These are phyloP conservation scores for Halocynthia aurantium DNA, from an alignment of 23 tunicate genomes.

Conservation along the genomic window DNA sequence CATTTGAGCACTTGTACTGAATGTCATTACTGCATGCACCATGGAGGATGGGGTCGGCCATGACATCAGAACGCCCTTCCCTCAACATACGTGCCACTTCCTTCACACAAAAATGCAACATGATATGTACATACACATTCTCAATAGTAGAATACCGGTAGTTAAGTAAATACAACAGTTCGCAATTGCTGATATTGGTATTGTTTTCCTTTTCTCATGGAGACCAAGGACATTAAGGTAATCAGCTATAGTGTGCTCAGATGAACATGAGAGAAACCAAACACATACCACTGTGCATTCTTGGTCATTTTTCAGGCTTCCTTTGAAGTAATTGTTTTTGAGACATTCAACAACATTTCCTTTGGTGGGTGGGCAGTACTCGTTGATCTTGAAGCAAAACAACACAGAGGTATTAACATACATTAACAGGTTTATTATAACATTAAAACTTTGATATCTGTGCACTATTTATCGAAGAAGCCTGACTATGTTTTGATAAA, in stretches of 20 bases:
- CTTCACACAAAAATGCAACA: constrained; percentile 12
- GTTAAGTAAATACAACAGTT: too few relatives aligned
- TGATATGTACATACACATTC: too few relatives aligned
- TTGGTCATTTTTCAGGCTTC: not conserved
- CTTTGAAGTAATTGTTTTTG: constrained; percentile 24
- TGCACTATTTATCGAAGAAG: too few relatives aligned
- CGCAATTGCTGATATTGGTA: too few relatives aligned
- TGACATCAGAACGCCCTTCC: constrained; percentile 68
- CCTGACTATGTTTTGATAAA: too few relatives aligned
- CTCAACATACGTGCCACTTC: constrained; percentile 56
- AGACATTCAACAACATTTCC: constrained; percentile 49
- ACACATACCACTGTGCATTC: constrained; percentile 36
- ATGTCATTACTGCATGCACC: constrained; percentile 53
- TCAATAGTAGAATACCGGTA: too few relatives aligned
- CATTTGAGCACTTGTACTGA: constrained; percentile 14
- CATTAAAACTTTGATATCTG: not conserved
- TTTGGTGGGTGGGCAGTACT: not conserved
- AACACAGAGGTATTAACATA: not conserved
- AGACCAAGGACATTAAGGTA: too few relatives aligned
- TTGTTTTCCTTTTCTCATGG: too few relatives aligned
- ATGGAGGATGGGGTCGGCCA: constrained; percentile 64
- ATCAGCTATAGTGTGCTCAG: too few relatives aligned
- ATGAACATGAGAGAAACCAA: too few relatives aligned
- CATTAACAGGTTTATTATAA: not conserved
- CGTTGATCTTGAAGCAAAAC: not conserved